Conservation (phyloP, 1,140 invertebrate genomes). For the Aphelenchoides avenae region DNA sequence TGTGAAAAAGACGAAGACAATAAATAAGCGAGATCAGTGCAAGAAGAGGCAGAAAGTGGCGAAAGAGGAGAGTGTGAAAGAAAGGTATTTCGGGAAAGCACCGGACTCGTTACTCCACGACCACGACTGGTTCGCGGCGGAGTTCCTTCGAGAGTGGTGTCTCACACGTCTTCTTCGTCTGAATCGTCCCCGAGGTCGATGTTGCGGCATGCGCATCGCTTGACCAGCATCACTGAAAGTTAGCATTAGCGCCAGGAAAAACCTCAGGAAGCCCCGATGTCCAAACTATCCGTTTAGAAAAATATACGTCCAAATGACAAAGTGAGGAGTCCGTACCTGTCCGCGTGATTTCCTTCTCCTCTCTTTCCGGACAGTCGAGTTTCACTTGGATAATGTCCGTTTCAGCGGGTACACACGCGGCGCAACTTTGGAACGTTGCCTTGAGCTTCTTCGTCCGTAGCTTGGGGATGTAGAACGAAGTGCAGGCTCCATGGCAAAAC, state of each 20-base stretch:
- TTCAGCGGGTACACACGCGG: slow-evolving; percentile 46
- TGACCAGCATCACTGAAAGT: slow-evolving; percentile 38
- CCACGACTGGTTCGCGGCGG: slow-evolving; percentile 4
- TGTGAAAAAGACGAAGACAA: too few relatives aligned
- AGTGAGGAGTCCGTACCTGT: slow-evolving; percentile 13
- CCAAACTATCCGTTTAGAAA: not conserved
- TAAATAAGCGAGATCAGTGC: not conserved
- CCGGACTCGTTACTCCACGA: not conserved
- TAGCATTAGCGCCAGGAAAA: too few relatives aligned
- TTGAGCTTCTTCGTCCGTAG: slow-evolving; percentile 47
- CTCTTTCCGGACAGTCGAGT: slow-evolving; percentile 42
- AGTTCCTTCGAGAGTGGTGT: too few relatives aligned
- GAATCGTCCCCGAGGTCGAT: slow-evolving; percentile 26
- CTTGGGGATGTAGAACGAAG: slow-evolving; percentile 47
- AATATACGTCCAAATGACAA: not conserved
- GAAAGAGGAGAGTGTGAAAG: not conserved
- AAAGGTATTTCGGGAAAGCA: not conserved
- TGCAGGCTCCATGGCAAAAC: slow-evolving; percentile 48
- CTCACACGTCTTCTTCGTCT: too few relatives aligned
- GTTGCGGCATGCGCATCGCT: slow-evolving; percentile 38
- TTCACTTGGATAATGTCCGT: slow-evolving; percentile 37
- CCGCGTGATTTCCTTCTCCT: slow-evolving; percentile 23
- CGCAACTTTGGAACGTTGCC: slow-evolving; percentile 46
- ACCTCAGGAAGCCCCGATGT: not conserved
- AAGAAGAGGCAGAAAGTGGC: not conserved